These are phyloP conservation scores for Idaea dimidiata DNA, from an alignment of 2,888 invertebrate species.

Conservation along the genomic window DNA sequence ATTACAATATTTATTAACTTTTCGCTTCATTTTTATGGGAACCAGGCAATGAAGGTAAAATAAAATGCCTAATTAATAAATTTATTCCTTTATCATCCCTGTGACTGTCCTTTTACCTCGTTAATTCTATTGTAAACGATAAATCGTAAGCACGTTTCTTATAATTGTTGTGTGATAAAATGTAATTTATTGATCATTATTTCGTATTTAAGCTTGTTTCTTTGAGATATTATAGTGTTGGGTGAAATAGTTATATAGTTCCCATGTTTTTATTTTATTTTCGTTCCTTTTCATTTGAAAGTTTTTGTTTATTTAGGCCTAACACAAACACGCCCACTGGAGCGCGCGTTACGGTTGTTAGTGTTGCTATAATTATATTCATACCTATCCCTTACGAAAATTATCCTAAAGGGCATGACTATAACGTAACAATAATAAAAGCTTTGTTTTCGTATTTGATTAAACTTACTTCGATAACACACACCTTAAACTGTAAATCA, in stretches of 20 bases:
- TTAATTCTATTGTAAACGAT: conserved; percentile 40
- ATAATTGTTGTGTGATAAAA: conserved; percentile 27
- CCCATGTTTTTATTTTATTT: conserved; percentile 19
- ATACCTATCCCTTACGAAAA: conserved; percentile 15
- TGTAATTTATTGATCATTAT: conserved; percentile 14
- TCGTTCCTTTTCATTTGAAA: conserved; percentile 17
- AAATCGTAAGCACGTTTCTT: conserved; percentile 54
- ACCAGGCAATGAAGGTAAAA: conserved; percentile 79
- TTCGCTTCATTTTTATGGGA: conserved; percentile 73
- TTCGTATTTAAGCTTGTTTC: conserved; percentile 17
- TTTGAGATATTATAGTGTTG: conserved; percentile 15
- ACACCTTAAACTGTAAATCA: conserved; percentile 8
- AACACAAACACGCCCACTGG: conserved; percentile 15
- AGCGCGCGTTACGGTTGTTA: conserved; percentile 4
- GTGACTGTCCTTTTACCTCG: conserved; percentile 54
- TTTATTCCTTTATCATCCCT: conserved; percentile 50
- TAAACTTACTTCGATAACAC: conserved; percentile 9
- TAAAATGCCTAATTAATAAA: conserved; percentile 47
- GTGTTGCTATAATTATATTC: conserved; percentile 17
- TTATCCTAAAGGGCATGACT: conserved; percentile 24
- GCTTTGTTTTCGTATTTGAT: conserved; percentile 21
- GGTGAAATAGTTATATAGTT: conserved; percentile 23
- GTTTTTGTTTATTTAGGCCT: conserved; percentile 25
- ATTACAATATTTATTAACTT: conserved; percentile 52
- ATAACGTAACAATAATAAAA: conserved; percentile 20